Evolutionary conservation across 2,888 invertebrate genomes (phyloP).

Genomic region (Kuschelorhynchus macadamiae): DNA sequence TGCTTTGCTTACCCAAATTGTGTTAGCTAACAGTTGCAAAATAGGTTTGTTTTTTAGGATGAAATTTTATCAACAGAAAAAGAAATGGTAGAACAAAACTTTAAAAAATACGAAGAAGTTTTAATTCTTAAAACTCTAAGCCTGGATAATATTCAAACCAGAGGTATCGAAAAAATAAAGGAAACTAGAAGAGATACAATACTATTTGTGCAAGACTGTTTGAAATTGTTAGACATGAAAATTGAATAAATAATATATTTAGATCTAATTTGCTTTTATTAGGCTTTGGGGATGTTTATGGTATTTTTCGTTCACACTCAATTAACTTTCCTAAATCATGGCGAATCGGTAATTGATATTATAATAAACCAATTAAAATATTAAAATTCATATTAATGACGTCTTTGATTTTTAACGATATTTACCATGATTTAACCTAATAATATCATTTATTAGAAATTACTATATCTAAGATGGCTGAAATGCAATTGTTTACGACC

Average conservation of each 20-base stretch:
- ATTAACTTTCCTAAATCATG: no score
- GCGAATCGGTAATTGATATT: no score
- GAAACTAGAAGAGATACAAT: conserved; percentile 51
- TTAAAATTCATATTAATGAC: no score
- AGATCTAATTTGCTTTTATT: not conserved
- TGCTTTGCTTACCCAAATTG: no score
- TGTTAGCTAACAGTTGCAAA: no score
- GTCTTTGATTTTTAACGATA: no score
- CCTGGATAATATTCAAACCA: conserved; percentile 53
- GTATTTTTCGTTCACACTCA: no score
- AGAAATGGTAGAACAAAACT: conserved; percentile 35
- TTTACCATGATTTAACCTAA: no score
- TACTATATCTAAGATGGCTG: no score
- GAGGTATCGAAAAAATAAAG: conserved; percentile 46
- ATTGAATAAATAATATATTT: conserved; percentile 5
- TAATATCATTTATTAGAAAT: no score
- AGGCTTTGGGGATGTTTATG: not conserved
- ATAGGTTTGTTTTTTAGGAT: conserved; percentile 26
- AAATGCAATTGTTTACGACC: no score
- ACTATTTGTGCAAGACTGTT: conserved; percentile 50
- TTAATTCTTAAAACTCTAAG: conserved; percentile 52
- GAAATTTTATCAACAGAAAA: conserved; percentile 31
- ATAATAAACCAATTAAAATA: no score
- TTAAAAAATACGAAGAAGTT: conserved; percentile 51
- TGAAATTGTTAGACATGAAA: conserved; percentile 43